Base-by-base conservation (phyloP, 2,113 vertebrate species). In the Lampris incognitus region DNA sequence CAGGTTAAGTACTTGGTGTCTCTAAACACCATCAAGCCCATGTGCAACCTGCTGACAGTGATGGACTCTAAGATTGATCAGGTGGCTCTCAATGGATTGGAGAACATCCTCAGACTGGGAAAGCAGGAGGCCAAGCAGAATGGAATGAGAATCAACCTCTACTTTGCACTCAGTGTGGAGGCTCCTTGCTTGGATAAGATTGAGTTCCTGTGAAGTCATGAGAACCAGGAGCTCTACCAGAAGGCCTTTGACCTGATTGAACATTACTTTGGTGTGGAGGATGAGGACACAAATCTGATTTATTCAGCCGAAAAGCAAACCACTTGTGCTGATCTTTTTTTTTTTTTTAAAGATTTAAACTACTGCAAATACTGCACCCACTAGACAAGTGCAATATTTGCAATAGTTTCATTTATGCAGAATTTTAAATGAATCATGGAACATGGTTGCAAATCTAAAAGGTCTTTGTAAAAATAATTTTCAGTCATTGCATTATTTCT, bases 11-110 rank as follows among this genome's bases (percentile, higher is more conserved):
- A 74, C 86, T 91, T 96, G 85, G 96, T 96, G 81, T 95, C 95
- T 59, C 92, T 96, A 51, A 95, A 95, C 87, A 96, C 95, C 82
- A 96, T 96, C 83, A 96, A 96, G 85, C 96, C 95, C 72, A 95
- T 96, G 72, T 97, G 96, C 92, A 95, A 97, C 87, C 93, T 97
- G 62, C 92, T 97, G 89, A 97, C 95, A 40, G 96, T 96, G 81
- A 96, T 96, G 96, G 95, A 97, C 88, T 95, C 95, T 60, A 97
- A 96, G 91, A 96, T 97, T 85, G 95, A 96, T 52, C 96, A 97
- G 82, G 96, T 97, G 85, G 94, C 96, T 77, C 94, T 97, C 84
- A 96, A 97, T 79, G 96, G 96, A 75, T 93, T 97, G 75, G 96
- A 97, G 93, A 97, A 97, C 85, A 96, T 96, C 82, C 90, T 97